These are phyloP conservation scores for Drosophila merina DNA, from an alignment of 2,888 invertebrate species.

Conservation along the genomic window DNA sequence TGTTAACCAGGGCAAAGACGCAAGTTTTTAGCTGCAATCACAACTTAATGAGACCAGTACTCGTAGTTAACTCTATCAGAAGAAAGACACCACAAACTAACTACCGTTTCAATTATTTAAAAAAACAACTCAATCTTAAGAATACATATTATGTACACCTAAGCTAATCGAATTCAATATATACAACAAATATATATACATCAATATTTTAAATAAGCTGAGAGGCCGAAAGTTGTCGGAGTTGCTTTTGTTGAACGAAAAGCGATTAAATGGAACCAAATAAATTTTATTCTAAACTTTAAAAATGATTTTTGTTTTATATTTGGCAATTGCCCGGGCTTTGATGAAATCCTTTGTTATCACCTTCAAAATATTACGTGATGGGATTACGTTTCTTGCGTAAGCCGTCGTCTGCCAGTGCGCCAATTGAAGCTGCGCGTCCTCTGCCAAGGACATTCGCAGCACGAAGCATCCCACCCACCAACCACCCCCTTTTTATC, in stretches of 20 bases:
- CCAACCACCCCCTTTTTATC: neutral
- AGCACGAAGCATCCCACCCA: conserved; percentile 55
- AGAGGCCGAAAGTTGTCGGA: conserved; percentile 16
- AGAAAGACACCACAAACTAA: conserved; percentile 52
- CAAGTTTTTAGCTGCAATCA: conserved; percentile 62
- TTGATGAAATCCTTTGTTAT: conserved; percentile 15
- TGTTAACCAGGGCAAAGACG: conserved; percentile 51
- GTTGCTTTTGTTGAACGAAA: conserved; percentile 40
- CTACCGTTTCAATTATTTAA: conserved; percentile 76
- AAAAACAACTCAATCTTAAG: conserved; percentile 46
- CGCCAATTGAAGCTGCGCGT: conserved; percentile 42
- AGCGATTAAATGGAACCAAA: conserved; percentile 58
- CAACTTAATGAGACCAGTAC: conserved; percentile 68
- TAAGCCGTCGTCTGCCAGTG: conserved; percentile 56
- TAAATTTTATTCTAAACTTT: conserved; percentile 61
- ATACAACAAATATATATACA: conserved; percentile 48
- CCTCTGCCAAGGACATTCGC: conserved; percentile 68
- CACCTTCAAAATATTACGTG: conserved; percentile 16
- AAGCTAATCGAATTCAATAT: conserved; percentile 49
- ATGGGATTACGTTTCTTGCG: conserved; percentile 56
- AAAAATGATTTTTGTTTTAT: neutral
- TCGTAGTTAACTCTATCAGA: conserved; percentile 52
- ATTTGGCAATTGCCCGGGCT: neutral
- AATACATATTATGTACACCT: conserved; percentile 35
- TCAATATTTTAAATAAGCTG: conserved; percentile 39